Evolutionary conservation across 2,888 invertebrate genomes (phyloP), one percentile per base, ranked within the genome.

Genomic region (Drosophila borealis): DNA sequence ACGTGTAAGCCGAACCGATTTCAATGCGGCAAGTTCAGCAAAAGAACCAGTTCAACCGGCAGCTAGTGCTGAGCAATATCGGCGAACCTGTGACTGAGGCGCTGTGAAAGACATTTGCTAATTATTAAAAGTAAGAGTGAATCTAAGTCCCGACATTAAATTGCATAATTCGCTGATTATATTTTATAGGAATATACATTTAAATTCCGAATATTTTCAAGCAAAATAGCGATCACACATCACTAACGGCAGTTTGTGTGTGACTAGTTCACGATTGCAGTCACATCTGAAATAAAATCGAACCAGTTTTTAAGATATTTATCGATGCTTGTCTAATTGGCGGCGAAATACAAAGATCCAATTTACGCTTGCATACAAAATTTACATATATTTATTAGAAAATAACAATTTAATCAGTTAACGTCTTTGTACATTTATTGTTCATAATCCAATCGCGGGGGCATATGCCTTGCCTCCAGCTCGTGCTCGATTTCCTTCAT

Each of bases 401-500:
- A 29, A 34, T 14, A 65, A 21, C 13, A 62, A 42, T 42, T 37
- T 2, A 19, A 39, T 14, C 33, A 8, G 13, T 37, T 36, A 29
- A 29, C 29, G 29, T 4, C 1, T 33, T 19, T 21, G 5, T 14
- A 37, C 41, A 59, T 41, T 17, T 39, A 45, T n/a, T 46, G 9
- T 71, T 74, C 84, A 51, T 68, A 74, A 10, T 81, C 68, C 0
- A 80, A 41, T 34, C 51, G 53, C 25, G 70, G 67, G 0, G 79
- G 70, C 78, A 75, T 57, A n/a, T 81, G 42, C 13, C 87, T 60
- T 39, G 82, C 67, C 42, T 90, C 90, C 4, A 87, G 36, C 41
- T 87, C 44, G 5, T 81, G 73, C 53, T 92, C 92, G 9, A 91
- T 73, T 62, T 90, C 79, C 13, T 75, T 73, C 83, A 92, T 74